Evolutionary conservation across 2,113 vertebrate species (phyloP), one percentile per base, ranked within the genome.

Genomic region (Rattus norvegicus): DNA sequence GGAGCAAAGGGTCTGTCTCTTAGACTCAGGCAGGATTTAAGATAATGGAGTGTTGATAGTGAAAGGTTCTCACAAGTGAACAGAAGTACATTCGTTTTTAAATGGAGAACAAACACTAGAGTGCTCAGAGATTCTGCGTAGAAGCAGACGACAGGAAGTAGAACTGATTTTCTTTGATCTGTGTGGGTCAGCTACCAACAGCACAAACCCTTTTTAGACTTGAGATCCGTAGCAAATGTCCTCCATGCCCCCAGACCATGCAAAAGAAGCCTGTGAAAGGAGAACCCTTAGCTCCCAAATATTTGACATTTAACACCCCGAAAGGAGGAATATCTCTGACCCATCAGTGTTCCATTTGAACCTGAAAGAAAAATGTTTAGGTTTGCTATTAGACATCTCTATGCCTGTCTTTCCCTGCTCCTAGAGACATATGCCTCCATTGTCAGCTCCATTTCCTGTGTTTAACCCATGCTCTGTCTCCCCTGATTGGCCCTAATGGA

Each of bases 401-500:
- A 56, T 94, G 90, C 90, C 81, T 93, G 91, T 36, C 89, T 54
- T 39, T n/a, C 61, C 12, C 24, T 13, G 90, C 85, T 95, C 83
- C 95, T 92, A 93, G 96, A 98, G 98, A 98, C 98, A 98, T 98
- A 95, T 95, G 98, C 98, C 97, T 96, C 97, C 92, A 96, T 97
- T 93, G 97, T 98, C 97, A 98, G 97, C 98, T 98, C 91, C 72
- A 90, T 97, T 99, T 98, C 98, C 98, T 98, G 98, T 92, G 96
- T 98, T 99, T 98, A 99, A 98, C 98, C 98, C 98, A 98, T 96
- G 98, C 96, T 98, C 95, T 96, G 96, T 98, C 98, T 98, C 96
- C 95, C 97, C 98, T 97, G 98, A 98, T 98, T 98, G 98, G 87
- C 96, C 97, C 96, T 99, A 99, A 99, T 99, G 98, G 98, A 98